A percentile compares a stretch with the other conserved stretches of the same genome.
Conservation (phyloP, 2,113 vertebrate genomes). For the Scatophagus argus region DNA sequence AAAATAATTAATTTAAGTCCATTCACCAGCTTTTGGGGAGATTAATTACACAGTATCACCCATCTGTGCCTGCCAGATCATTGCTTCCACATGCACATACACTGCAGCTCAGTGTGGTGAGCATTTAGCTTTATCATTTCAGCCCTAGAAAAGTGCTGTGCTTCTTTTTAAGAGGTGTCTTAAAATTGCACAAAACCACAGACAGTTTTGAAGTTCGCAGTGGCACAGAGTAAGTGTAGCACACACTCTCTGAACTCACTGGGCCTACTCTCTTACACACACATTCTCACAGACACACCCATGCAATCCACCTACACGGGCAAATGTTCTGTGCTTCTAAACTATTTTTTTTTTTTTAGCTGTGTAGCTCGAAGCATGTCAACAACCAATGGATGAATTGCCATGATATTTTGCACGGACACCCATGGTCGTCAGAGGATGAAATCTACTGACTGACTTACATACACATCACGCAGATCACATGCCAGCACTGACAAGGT, state of each 20-base stretch:
- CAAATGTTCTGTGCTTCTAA: neutral
- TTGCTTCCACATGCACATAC: neutral
- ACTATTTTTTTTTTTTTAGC: neutral
- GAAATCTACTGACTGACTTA: neutral
- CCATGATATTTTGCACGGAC: neutral
- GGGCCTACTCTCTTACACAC: neutral
- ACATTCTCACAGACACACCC: conserved; percentile 20
- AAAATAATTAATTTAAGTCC: conserved; percentile 16
- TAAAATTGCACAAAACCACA: conserved; percentile 4
- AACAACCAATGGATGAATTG: neutral
- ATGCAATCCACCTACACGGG: neutral
- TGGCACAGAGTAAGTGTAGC: neutral
- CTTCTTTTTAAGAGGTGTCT: neutral
- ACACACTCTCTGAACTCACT: neutral
- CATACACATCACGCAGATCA: too few species aligned
- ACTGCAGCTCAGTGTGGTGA: neutral
- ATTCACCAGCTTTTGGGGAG: neutral
- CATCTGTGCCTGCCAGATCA: conserved; percentile 12
- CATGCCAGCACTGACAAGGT: too few species aligned
- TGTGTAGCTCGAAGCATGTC: neutral
- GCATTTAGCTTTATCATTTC: neutral
- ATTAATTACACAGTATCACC: conserved; percentile 8
- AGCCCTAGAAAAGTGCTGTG: neutral
- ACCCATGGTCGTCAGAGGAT: too few species aligned
- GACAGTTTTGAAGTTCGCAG: neutral